Evolutionary conservation across 2,888 invertebrate species (phyloP), one percentile per base, ranked within the genome.

Genomic region (Gastrophysa polygoni): DNA sequence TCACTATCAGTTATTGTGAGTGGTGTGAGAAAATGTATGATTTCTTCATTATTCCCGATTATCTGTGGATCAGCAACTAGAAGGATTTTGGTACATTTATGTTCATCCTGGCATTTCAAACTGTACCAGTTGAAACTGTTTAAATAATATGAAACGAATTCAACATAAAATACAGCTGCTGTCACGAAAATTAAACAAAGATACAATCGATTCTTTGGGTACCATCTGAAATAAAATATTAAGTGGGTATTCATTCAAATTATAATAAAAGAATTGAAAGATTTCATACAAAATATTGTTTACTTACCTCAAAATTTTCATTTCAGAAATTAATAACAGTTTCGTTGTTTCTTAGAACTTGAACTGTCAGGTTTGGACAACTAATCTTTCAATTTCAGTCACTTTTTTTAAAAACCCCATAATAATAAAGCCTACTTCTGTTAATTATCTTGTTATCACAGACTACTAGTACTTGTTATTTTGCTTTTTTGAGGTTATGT

Each of bases 21-120:
- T 52, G 85, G 84, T 55, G 91, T 92, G 32, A 91, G 83, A 49
- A 86, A 84, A 57, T 86, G 84, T 2, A 87, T 82, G 57, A 83
- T 82, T 78, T 93, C 95, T 74, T 90, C 88, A 38, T 85, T 81
- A 69, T 92, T 89, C 0, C 97, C 98, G 70, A 96, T 87, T 63
- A 98, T 87, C 82, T 98, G 98, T 16, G 97, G 96, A 82, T 98
- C 98, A 5, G 96, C 95, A 55, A 94, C 89, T 44, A 83, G 68
- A 17, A 83, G 69, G 47, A 83, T 77, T 71, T 74, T 78, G 14
- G 76, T 75, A 71, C 82, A 83, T 38, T 75, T 69, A 21, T 71
- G 66, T 21, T 70, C 60, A 57, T 78, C 70, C 44, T 72, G 61
- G 67, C 82, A 82, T 56, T 72, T 67, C 47, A 78, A 62, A 52